Conservation (phyloP, 2,888 invertebrate genomes). For the Malthinus seriepunctatus region DNA sequence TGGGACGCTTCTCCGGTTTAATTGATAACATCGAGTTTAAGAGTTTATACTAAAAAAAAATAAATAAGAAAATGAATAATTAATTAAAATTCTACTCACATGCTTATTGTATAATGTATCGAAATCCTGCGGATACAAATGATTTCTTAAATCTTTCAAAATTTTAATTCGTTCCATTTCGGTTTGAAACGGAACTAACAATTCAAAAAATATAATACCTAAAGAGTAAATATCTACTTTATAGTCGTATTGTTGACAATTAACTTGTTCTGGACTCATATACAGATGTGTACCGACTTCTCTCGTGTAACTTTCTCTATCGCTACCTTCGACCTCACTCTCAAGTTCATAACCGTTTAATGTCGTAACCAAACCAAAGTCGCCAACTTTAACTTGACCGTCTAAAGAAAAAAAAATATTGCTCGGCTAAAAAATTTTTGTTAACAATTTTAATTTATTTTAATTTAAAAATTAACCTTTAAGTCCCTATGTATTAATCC, state of each 20-base stretch:
- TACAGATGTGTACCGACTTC: constrained; percentile 76
- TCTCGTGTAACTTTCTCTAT: constrained; percentile 21
- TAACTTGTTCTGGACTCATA: constrained; percentile 96
- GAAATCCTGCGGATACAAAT: constrained; percentile 73
- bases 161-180: constrained; percentile 84
- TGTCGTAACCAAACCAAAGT: constrained; percentile 96
- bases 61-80: constrained; percentile 12
- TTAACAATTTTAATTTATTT: neutral
- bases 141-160: constrained; percentile 66
- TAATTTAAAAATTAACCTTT: constrained; percentile 65
- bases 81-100: constrained; percentile 54
- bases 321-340: constrained; percentile 12
- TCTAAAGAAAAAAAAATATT: constrained; percentile 93
- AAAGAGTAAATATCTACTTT: constrained; percentile 96
- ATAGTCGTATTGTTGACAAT: constrained; percentile 75
- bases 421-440: constrained; percentile 65
- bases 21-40: constrained; percentile 77
- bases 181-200: constrained; percentile 87
- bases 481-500: constrained; percentile 95
- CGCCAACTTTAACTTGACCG: constrained; percentile 92
- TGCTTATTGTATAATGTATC: constrained; percentile 66
- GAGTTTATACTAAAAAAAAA: constrained; percentile 65
- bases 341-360: constrained; percentile 64
- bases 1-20: constrained; percentile 73
- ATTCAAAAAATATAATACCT: constrained; percentile 91